phyloP scores from a whole-genome alignment of 2,797 vertebrate species.

The Antennarius maculatus region DNA sequence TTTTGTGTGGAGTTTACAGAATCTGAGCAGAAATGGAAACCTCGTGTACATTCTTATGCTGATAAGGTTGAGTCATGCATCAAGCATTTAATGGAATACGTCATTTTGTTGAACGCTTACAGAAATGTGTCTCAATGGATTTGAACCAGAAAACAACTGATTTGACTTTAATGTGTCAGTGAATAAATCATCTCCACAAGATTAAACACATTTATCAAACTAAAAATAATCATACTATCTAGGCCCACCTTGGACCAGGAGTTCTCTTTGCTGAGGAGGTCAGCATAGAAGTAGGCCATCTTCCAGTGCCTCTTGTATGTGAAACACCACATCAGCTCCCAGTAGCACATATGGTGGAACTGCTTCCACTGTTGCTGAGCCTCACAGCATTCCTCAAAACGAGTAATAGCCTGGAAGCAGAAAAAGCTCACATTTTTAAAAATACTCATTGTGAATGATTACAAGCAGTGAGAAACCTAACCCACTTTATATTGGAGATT shows the following conservation, averaged over 20 bases:
- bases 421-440: background rate
- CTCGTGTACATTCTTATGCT: background rate
- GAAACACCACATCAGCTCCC: slow-evolving; percentile 99
- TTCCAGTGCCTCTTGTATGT: slow-evolving; percentile 98
- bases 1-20: background rate
- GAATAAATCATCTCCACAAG: background rate
- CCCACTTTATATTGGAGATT: too few relatives aligned
- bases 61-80: background rate
- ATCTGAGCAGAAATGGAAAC: background rate
- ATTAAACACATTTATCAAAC: background rate
- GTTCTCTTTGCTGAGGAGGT: slow-evolving; percentile 97
- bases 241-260: slow-evolving; percentile 93
- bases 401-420: slow-evolving; percentile 84
- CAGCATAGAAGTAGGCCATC: slow-evolving; percentile 98
- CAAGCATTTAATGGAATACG: slow-evolving; percentile 3
- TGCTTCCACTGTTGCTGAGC: slow-evolving; percentile 97
- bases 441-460: background rate
- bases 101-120: background rate
- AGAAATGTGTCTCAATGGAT: background rate
- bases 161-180: background rate
- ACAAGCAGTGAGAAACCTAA: background rate
- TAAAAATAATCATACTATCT: background rate
- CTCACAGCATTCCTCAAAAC: slow-evolving; percentile 95
- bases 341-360: slow-evolving; percentile 99
- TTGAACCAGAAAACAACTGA: background rate